Percentiles rank a stretch among this genome's conserved stretches.
Conservation (phyloP, 92 coral and sea anemone species). For the Zoanthus solanderi region DNA sequence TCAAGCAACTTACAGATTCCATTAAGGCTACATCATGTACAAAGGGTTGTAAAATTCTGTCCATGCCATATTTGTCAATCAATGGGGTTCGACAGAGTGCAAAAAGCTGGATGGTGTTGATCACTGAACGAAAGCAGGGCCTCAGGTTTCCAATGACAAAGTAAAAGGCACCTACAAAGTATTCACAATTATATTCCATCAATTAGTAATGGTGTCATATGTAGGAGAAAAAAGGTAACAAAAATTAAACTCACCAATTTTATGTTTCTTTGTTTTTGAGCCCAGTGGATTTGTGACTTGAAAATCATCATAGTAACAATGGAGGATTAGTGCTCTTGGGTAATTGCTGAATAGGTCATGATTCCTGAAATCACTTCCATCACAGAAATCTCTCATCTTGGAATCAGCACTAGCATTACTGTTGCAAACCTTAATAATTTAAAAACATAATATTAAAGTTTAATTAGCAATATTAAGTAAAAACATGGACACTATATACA, state of each 20-base stretch:
- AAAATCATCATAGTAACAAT: slow-evolving; percentile 81
- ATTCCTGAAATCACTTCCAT: slow-evolving; percentile 60
- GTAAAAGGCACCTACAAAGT: slow-evolving; percentile 72
- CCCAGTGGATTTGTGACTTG: slow-evolving; percentile 83
- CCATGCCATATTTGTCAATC: slow-evolving; percentile 70
- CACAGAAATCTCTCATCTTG: slow-evolving; percentile 66
- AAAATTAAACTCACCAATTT: slow-evolving; percentile 47
- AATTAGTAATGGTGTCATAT: no score
- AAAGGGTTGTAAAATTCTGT: slow-evolving; percentile 73
- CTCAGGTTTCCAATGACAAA: slow-evolving; percentile 75
- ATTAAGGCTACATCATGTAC: slow-evolving; percentile 59
- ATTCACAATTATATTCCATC: background rate
- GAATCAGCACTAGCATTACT: slow-evolving; percentile 67
- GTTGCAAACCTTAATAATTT: slow-evolving; percentile 55
- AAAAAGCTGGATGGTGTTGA: slow-evolving; percentile 67
- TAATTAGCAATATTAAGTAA: background rate
- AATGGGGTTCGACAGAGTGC: slow-evolving; percentile 69
- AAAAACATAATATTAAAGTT: background rate
- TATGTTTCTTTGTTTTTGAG: slow-evolving; percentile 72
- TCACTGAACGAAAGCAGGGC: slow-evolving; percentile 66
- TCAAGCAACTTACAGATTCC: slow-evolving; percentile 66
- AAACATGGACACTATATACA: background rate
- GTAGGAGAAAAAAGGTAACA: background rate
- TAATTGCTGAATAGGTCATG: slow-evolving; percentile 64
- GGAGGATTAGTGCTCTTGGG: slow-evolving; percentile 63